These are phyloP conservation scores for Trachymyrmex cornetzi DNA, from an alignment of 1,140 invertebrate genomes.

Conservation along the genomic window DNA sequence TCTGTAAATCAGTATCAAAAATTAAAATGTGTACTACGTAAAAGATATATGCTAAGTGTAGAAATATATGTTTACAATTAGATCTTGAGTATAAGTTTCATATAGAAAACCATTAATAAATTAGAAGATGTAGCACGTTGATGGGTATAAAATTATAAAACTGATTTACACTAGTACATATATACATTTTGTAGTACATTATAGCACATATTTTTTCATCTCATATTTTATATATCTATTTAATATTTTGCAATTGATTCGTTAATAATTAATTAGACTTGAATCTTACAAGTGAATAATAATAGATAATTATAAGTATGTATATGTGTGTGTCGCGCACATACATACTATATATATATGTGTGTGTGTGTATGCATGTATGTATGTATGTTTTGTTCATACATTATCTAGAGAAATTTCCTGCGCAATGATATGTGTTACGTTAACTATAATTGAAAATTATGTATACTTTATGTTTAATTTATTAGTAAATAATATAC, in stretches of 20 bases:
- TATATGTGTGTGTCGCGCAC: not conserved
- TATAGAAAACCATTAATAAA: slow-evolving; percentile 30
- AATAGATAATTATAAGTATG: not conserved
- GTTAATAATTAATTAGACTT: not conserved
- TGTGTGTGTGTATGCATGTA: not conserved
- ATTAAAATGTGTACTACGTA: slow-evolving; percentile 34
- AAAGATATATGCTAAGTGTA: slow-evolving; percentile 3
- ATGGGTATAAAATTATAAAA: slow-evolving; percentile 37
- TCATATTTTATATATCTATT: slow-evolving; percentile 11
- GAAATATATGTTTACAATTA: slow-evolving; percentile 23
- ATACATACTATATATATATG: not conserved
- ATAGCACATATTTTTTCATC: not conserved
- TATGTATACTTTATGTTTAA: slow-evolving; percentile 43
- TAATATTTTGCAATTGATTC: not conserved
- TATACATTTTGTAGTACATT: not conserved
- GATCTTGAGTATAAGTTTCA: slow-evolving; percentile 58
- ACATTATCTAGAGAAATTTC: slow-evolving; percentile 24
- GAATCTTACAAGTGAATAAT: slow-evolving; percentile 24
- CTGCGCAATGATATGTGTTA: slow-evolving; percentile 1
- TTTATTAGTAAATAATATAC: slow-evolving; percentile 43
- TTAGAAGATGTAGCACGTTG: slow-evolving; percentile 12
- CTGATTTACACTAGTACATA: not conserved
- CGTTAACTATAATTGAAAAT: slow-evolving; percentile 44
- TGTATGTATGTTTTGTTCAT: not conserved
- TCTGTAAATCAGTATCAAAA: slow-evolving; percentile 56